Conservation (phyloP, 2,888 invertebrate genomes). For the Julus scanicus region DNA sequence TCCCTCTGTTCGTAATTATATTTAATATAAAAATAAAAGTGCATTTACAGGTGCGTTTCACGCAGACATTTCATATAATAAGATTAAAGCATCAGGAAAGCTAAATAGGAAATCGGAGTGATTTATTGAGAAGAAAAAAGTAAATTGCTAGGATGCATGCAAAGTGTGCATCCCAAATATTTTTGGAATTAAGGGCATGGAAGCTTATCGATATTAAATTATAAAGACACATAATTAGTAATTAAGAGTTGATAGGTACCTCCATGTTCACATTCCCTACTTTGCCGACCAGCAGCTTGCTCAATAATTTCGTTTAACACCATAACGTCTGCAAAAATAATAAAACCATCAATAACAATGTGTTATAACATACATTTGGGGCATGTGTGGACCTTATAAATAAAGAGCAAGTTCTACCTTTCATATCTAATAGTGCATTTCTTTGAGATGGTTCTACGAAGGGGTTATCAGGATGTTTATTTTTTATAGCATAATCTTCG, state of each 20-base stretch:
- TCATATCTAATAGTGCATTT: conserved; percentile 92
- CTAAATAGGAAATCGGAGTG: background rate
- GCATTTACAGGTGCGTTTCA: background rate
- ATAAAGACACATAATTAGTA: background rate
- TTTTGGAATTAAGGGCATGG: background rate
- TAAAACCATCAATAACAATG: background rate
- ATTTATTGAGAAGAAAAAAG: background rate
- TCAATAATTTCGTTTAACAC: conserved; percentile 96
- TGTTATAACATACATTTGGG: background rate
- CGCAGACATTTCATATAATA: background rate
- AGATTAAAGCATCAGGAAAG: background rate
- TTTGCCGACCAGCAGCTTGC: conserved; percentile 83
- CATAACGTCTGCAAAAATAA: conserved; percentile 83
- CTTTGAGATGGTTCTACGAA: conserved; percentile 88
- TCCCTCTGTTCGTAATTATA: background rate
- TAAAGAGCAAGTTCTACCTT: conserved; percentile 72
- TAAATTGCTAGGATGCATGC: background rate
- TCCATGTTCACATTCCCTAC: conserved; percentile 86
- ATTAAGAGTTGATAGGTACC: conserved; percentile 72
- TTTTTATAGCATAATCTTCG: conserved; percentile 84
- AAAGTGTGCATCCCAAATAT: background rate
- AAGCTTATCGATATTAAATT: background rate
- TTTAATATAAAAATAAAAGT: conserved; percentile 16
- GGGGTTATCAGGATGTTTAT: conserved; percentile 84
- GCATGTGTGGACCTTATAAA: background rate